These are phyloP conservation scores for Onychostruthus taczanowskii DNA, from an alignment of 2,113 vertebrate genomes.

Conservation along the genomic window DNA sequence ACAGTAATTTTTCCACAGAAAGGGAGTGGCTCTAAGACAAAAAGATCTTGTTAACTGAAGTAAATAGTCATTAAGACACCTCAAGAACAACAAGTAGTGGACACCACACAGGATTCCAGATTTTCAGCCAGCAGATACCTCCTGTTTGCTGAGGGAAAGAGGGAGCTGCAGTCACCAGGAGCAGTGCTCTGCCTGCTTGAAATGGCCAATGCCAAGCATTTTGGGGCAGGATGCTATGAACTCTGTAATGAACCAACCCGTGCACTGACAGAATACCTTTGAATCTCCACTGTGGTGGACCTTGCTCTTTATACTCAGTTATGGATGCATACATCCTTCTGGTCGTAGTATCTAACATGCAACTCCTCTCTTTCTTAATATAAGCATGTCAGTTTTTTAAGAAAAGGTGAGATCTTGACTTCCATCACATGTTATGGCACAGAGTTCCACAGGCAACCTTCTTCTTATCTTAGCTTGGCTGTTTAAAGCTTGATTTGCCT, in stretches of 20 bases:
- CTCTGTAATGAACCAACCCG: not conserved
- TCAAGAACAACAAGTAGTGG: not conserved
- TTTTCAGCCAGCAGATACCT: not conserved
- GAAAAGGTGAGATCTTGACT: constrained; percentile 1
- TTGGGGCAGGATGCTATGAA: not conserved
- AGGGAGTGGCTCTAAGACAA: not conserved
- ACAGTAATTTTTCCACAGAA: not conserved
- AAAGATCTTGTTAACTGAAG: not conserved
- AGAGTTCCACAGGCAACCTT: not conserved
- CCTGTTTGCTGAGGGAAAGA: not conserved
- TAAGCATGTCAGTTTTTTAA: not conserved
- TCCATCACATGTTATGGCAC: not conserved
- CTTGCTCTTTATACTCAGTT: not conserved
- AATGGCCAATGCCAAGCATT: not conserved
- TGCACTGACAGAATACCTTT: not conserved
- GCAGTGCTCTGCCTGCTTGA: not conserved
- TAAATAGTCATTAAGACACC: not conserved
- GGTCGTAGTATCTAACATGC: not conserved
- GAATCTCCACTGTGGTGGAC: not conserved
- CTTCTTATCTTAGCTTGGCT: not conserved
- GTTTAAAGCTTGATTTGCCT: not conserved
- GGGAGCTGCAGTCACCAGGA: not conserved
- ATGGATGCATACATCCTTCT: not conserved
- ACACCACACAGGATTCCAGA: not conserved
- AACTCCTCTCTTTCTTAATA: not conserved